Evolutionary conservation across 2,888 invertebrate species (phyloP), one percentile per base, ranked within the genome.

Genomic region (Melolontha melolontha): DNA sequence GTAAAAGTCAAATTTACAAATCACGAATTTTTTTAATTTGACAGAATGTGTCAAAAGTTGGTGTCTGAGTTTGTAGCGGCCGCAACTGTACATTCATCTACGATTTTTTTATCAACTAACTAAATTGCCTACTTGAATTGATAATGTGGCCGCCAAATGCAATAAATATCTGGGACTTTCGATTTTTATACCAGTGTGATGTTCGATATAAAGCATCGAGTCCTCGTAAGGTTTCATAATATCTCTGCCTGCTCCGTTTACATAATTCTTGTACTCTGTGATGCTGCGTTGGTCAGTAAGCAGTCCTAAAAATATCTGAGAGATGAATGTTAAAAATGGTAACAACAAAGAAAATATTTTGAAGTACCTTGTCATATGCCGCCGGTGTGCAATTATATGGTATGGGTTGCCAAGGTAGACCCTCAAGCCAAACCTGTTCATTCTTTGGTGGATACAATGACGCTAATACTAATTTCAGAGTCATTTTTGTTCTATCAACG

Each of bases 111-210:
- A n/a, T n/a, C n/a, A n/a, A n/a, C n/a, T n/a, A n/a, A 22, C 1
- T 22, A 10, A 34, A 34, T 34, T 34, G 10, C 34, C 10, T 51
- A 51, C 59, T 27, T 59, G 59, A 42, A 42, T 59, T 8, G 40
- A 22, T 0, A 85, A 68, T 1, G 80, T 80, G 72, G 81, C 81
- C 68, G 78, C 81, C 6, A 82, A 69, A 39, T 74, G 68, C 57
- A 82, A 80, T 12, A 76, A 74, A 64, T 79, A 77, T n/a, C 29
- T 42, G 5, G 79, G 64, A 41, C 68, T 77, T 34, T 71, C 72
- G 12, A 80, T 76, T 2, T 71, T 68, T 63, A 73, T 75, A 4
- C 79, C 79, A 27, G 78, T 74, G 51, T 79, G 34, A 51, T 64
- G 14, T 41, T 64, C 64, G 16, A 64, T 29, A n/a, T 49, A 64